A percentile compares a stretch with the other conserved stretches of the same genome.
Evolutionary conservation across 2,797 vertebrate species (phyloP).

Genomic region (Atherinosoma microstoma): DNA sequence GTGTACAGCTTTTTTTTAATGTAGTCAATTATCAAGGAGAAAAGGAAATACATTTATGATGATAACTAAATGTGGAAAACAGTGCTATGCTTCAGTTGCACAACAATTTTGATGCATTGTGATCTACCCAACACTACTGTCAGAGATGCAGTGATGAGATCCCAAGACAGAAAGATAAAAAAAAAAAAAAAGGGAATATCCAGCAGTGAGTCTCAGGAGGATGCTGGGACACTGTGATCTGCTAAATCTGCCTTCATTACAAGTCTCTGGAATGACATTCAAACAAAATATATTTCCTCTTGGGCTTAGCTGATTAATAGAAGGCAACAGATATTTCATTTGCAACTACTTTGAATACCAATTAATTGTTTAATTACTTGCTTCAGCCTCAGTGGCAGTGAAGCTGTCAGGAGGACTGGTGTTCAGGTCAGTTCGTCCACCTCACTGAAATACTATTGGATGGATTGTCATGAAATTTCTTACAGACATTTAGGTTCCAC

Average conservation of each 20-base stretch:
- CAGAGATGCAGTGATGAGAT: not conserved
- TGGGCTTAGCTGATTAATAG: constrained; percentile 8
- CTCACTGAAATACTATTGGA: constrained; percentile 5
- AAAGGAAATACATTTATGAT: too few relatives aligned
- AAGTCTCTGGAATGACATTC: not conserved
- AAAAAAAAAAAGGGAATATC: not conserved
- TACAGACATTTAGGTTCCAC: not conserved
- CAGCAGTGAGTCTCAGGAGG: not conserved
- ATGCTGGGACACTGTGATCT: not conserved
- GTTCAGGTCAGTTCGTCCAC: not conserved
- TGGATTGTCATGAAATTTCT: not conserved
- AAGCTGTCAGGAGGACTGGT: not conserved
- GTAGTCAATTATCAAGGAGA: too few relatives aligned
- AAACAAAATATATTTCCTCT: not conserved
- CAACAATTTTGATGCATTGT: not conserved
- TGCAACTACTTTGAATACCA: constrained; percentile 12
- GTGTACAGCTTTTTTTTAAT: too few relatives aligned
- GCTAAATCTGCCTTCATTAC: not conserved
- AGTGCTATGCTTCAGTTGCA: not conserved
- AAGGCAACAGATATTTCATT: constrained; percentile 7
- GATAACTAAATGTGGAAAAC: not conserved
- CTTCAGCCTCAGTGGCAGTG: not conserved
- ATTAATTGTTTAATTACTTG: constrained; percentile 12
- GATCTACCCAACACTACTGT: not conserved
- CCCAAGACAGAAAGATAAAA: not conserved